phyloP scores from a whole-genome alignment of 2,113 vertebrate genomes.

The Ictidomys tridecemlineatus region DNA sequence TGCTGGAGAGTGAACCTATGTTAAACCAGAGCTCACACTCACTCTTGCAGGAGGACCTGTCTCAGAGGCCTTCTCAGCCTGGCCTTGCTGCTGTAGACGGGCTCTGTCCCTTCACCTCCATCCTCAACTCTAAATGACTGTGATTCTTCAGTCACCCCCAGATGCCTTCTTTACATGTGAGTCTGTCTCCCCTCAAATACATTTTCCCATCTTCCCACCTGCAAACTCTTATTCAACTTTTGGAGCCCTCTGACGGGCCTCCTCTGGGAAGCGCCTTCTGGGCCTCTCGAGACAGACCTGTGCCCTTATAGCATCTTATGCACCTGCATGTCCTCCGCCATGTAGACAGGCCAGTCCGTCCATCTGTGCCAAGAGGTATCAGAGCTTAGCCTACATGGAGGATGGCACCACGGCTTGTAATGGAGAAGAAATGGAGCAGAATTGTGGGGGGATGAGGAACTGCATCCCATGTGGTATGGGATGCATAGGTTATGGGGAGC shows the following conservation, averaged over 20 bases:
- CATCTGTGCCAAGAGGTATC: not conserved
- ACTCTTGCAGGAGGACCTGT: not conserved
- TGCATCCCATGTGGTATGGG: not conserved
- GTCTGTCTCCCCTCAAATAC: not conserved
- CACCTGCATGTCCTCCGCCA: not conserved
- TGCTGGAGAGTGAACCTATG: not conserved
- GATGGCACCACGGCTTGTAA: not conserved
- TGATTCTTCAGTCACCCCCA: not conserved
- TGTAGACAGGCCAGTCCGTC: not conserved
- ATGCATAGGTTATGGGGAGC: fast-evolving
- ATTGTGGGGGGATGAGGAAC: not conserved
- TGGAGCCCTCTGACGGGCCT: not conserved
- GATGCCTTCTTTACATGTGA: not conserved
- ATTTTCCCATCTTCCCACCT: not conserved
- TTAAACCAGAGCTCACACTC: not conserved
- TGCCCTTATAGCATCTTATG: fast-evolving
- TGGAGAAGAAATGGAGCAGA: not conserved
- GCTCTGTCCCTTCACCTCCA: not conserved
- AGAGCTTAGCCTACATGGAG: not conserved
- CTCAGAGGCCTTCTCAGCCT: not conserved
- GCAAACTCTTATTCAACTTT: not conserved
- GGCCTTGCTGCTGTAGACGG: not conserved
- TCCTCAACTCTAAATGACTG: not conserved
- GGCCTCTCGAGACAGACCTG: not conserved
- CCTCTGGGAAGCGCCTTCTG: not conserved